Percentiles rank a stretch among this genome's conserved stretches.
Conservation (phyloP, 2,113 vertebrate species). For the Halichoeres trimaculatus region DNA sequence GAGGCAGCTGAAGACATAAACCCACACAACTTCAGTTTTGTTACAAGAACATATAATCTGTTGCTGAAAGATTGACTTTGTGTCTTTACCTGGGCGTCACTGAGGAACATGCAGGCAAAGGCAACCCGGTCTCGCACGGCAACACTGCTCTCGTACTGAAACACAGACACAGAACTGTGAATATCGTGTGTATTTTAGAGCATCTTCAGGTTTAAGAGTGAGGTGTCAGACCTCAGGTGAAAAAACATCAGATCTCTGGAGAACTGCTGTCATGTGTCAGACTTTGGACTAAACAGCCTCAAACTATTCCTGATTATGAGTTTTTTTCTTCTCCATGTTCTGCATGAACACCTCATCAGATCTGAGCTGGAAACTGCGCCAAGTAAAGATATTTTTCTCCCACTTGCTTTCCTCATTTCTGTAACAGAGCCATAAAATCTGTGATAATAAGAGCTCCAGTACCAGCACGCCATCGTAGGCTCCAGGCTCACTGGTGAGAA, state of each 20-base stretch:
- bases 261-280: too few relatives aligned
- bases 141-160: constrained; percentile 92
- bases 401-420: constrained; percentile 2
- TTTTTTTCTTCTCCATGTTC: too few relatives aligned
- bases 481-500: constrained; percentile 96
- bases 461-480: constrained; percentile 96
- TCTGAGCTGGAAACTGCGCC: too few relatives aligned
- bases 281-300: too few relatives aligned
- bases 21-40: neutral
- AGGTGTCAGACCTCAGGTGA: neutral
- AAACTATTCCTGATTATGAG: too few relatives aligned
- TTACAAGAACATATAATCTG: neutral
- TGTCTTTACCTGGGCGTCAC: constrained; percentile 89
- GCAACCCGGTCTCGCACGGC: constrained; percentile 96
- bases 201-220: neutral
- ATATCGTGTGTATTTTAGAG: too few relatives aligned
- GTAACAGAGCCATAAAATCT: constrained; percentile 10
- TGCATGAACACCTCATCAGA: too few relatives aligned
- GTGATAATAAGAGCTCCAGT: constrained; percentile 17
- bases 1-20: constrained; percentile 85
- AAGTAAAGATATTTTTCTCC: neutral
- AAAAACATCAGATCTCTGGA: too few relatives aligned
- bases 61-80: neutral
- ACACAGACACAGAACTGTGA: constrained; percentile 38
- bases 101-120: constrained; percentile 97